These are phyloP conservation scores for Muricea muricata DNA, from an alignment of 92 coral and sea anemone species.

Conservation along the genomic window DNA sequence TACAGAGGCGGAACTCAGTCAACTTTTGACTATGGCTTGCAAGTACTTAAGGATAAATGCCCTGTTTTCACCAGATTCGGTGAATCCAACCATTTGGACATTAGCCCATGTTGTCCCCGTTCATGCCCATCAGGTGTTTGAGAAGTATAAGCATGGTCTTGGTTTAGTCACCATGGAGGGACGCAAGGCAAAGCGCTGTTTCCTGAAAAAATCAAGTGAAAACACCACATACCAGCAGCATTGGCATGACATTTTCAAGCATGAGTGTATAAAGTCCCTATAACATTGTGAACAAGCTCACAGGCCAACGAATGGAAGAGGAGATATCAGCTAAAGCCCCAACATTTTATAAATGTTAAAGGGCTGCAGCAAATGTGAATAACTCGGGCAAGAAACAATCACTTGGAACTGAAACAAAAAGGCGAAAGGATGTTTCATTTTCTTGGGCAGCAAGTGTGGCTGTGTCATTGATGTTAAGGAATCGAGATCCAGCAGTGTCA, in stretches of 20 bases:
- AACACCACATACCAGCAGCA: too few relatives aligned
- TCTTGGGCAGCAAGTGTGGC: not conserved
- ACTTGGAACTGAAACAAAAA: not conserved
- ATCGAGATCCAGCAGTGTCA: too few relatives aligned
- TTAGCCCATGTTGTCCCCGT: conserved; percentile 18
- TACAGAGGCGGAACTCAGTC: conserved; percentile 49
- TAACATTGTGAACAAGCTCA: too few relatives aligned
- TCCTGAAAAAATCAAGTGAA: too few relatives aligned
- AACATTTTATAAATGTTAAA: not conserved
- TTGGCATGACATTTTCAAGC: too few relatives aligned
- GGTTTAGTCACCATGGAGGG: conserved; percentile 22
- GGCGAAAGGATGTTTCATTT: not conserved
- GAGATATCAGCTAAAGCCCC: conserved; percentile 13
- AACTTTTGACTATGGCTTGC: conserved; percentile 43
- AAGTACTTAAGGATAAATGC: conserved; percentile 62
- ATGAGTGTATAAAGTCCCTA: too few relatives aligned
- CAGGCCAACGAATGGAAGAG: not conserved
- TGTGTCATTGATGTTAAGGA: not conserved
- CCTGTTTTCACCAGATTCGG: conserved; percentile 48
- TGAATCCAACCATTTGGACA: conserved; percentile 21
- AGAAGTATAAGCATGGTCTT: conserved; percentile 1
- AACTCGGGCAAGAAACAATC: not conserved
- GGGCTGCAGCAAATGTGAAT: not conserved
- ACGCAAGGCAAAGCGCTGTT: too few relatives aligned
- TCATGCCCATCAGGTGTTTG: conserved; percentile 4